These are phyloP conservation scores for Lontra canadensis DNA, from an alignment of 2,113 vertebrate genomes.

Conservation along the genomic window DNA sequence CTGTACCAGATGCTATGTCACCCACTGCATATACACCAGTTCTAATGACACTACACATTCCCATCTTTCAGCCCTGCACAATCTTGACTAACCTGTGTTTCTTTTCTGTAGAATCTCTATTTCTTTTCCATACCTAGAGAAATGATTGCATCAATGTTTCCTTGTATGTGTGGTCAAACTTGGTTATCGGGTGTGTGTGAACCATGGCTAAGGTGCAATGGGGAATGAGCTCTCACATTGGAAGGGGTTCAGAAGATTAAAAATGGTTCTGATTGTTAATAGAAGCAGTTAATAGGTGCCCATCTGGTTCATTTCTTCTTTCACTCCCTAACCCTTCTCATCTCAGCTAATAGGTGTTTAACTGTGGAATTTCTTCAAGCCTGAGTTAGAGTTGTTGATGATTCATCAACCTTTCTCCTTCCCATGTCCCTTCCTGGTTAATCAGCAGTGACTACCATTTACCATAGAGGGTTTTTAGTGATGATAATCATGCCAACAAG, in stretches of 20 bases:
- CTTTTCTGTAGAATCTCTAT: background rate
- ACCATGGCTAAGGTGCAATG: background rate
- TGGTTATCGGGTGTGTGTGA: background rate
- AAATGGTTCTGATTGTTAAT: background rate
- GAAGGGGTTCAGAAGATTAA: background rate
- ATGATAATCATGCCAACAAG: background rate
- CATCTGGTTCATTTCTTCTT: background rate
- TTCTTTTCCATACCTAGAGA: background rate
- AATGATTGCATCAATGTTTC: background rate
- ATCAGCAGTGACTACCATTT: background rate
- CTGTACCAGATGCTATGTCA: background rate
- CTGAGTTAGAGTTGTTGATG: background rate
- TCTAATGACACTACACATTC: background rate
- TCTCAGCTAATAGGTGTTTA: background rate
- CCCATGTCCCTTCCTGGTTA: background rate
- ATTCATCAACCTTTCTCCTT: background rate
- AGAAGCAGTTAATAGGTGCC: background rate
- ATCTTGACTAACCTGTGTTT: background rate
- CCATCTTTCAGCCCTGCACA: background rate
- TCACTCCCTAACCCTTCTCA: background rate
- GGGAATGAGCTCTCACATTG: background rate
- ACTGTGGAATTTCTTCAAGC: background rate
- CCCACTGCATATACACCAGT: background rate
- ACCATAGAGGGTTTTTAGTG: background rate
- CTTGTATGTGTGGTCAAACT: background rate